phyloP scores from a whole-genome alignment of 2,797 vertebrate species.

The Podarcis lilfordi region DNA sequence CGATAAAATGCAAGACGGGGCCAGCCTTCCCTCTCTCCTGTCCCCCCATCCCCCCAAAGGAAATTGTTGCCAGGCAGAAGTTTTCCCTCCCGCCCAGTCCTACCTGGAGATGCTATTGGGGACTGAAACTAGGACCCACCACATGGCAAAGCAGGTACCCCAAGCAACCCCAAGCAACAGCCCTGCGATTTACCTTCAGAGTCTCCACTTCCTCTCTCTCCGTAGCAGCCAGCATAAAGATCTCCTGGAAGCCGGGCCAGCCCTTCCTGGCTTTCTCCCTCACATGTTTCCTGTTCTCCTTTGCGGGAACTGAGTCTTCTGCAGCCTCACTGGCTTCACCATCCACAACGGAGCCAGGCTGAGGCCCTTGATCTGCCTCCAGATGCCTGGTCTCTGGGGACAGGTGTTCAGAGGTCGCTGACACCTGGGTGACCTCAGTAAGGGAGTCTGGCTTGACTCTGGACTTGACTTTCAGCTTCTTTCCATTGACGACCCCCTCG shows the following conservation, averaged over 20 bases:
- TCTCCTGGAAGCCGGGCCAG: conserved; percentile 91
- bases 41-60: no score
- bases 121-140: no score
- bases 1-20: no score
- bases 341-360: not conserved
- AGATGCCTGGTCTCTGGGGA: not conserved
- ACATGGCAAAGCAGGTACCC: no score
- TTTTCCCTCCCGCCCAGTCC: no score
- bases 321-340: not conserved
- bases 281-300: not conserved
- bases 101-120: no score
- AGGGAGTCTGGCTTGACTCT: conserved; percentile 52
- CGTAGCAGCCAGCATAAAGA: conserved; percentile 94
- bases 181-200: conserved; percentile 82
- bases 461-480: conserved; percentile 70
- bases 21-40: no score
- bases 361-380: not conserved
- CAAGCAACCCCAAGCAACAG: no score
- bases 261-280: conserved; percentile 68
- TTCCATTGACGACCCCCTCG: conserved; percentile 87
- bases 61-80: no score
- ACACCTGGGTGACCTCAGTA: fast-evolving
- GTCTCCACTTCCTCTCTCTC: conserved; percentile 86
- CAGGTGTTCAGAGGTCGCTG: not conserved
- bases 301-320: not conserved